Base-by-base conservation (phyloP, 2,797 vertebrate species). In the Antennarius maculatus region DNA sequence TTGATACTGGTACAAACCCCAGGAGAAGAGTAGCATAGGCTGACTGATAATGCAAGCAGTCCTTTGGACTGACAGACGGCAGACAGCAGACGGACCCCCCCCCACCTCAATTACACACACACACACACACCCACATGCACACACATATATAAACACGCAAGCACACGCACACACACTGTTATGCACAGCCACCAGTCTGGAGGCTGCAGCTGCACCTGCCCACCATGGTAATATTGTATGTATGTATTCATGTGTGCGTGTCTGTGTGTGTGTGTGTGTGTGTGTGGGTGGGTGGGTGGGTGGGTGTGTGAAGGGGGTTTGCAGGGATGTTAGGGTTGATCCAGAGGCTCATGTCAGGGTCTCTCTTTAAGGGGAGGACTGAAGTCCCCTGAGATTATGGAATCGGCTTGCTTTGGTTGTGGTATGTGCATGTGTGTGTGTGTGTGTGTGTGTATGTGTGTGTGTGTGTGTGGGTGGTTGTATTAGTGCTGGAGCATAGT, bases 161-260 rank as follows among this genome's bases (percentile, higher is more conserved):
- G 54, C 66, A 59, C 63, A 61, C 54, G 48, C 50, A 50, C 16
- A 42, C 42, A 7, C 17, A 49, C 45, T 17, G 13, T 14, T 15
- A 57, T 9, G 4, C 71, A 62, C 50, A 58, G 52, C 16, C 47
- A 57, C 27, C 28, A 66, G 63, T 68, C 75, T 73, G 37, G 77
- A 61, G 54, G 34, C 74, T 76, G 65, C 68, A 41, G 41, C 66
- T 88, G 92, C 92, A 92, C 91, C 93, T 95, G 94, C 92, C 86
- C 57, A 65, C 74, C 80, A 79, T 55, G 9, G 64, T 46, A n/a
- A 0, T 65, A 59, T 79, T 69, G 50, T 64, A 41, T 76, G 73
- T 23, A 43, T 62, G 15, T 43, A 16, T 51, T 18, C 14, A 28
- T 53, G 66, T 52, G 61, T 29, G 52, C 12, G 43, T 27, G 51